Percentiles rank a stretch among this genome's conserved stretches.
Conservation (phyloP, 2,113 vertebrate genomes). For the Geococcyx californianus region DNA sequence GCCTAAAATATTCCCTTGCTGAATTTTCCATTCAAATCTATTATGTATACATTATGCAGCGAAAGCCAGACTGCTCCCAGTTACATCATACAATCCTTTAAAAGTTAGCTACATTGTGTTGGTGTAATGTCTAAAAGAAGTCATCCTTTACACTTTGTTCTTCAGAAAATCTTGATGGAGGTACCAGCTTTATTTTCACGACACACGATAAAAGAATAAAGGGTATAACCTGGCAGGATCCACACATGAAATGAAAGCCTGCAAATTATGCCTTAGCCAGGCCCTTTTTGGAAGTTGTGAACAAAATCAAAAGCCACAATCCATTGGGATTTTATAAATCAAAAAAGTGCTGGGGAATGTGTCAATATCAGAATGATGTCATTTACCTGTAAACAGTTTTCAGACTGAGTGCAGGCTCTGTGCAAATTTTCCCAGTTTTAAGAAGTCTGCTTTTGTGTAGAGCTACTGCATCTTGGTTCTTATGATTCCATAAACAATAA, state of each 20-base stretch:
- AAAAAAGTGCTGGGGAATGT: background rate
- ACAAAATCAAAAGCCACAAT: background rate
- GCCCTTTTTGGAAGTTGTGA: background rate
- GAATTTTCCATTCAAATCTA: constrained; percentile 21
- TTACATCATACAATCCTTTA: constrained; percentile 8
- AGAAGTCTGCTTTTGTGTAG: background rate
- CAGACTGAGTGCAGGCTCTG: background rate
- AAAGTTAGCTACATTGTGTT: background rate
- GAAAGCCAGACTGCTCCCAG: constrained; percentile 15
- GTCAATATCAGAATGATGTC: background rate
- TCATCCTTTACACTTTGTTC: background rate
- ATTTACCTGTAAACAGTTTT: background rate
- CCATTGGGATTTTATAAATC: background rate
- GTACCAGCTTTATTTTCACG: background rate
- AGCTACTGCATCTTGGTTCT: background rate
- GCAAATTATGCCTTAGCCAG: background rate
- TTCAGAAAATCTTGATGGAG: background rate
- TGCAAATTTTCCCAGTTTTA: background rate
- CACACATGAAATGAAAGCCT: background rate
- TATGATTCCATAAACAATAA: background rate
- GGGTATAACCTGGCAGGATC: background rate
- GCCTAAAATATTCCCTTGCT: constrained; percentile 35
- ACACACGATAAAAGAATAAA: background rate
- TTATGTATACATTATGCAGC: background rate
- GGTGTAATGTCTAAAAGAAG: background rate